phyloP scores from a whole-genome alignment of 2,888 invertebrate genomes.

The Hoplodrina blanda region DNA sequence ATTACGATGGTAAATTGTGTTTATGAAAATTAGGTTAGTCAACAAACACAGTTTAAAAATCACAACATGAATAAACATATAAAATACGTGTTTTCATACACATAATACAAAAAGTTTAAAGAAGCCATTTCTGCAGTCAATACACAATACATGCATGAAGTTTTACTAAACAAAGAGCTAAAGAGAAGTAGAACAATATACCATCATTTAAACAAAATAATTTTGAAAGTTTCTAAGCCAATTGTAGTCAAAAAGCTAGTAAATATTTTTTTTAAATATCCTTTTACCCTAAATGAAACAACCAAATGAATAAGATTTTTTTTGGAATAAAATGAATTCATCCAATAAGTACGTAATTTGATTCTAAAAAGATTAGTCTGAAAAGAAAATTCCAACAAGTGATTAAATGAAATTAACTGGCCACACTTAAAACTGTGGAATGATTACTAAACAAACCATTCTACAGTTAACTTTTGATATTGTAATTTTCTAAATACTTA shows the following conservation, averaged over 20 bases:
- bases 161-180: conserved; percentile 11
- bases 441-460: conserved; percentile 12
- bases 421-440: conserved; percentile 5
- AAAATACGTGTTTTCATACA: background rate
- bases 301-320: background rate
- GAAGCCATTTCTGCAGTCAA: conserved; percentile 24
- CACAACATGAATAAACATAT: conserved; percentile 2
- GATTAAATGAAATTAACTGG: conserved; percentile 3
- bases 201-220: conserved; percentile 53
- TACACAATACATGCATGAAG: conserved; percentile 37
- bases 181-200: conserved; percentile 50
- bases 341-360: background rate
- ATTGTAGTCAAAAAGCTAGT: conserved; percentile 72
- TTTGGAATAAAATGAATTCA: background rate
- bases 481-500: background rate
- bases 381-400: conserved; percentile 1
- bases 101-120: conserved; percentile 3
- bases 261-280: conserved; percentile 16
- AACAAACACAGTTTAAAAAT: conserved; percentile 18
- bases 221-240: conserved; percentile 52
- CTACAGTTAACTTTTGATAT: conserved; percentile 4
- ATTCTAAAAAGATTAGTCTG: conserved; percentile 7
- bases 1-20: conserved; percentile 64
- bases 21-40: conserved; percentile 32
- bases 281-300: too few species aligned